A percentile compares a stretch with the other conserved stretches of the same genome.
Evolutionary conservation across 2,113 vertebrate species (phyloP).

Genomic region (Oncorhynchus masou): DNA sequence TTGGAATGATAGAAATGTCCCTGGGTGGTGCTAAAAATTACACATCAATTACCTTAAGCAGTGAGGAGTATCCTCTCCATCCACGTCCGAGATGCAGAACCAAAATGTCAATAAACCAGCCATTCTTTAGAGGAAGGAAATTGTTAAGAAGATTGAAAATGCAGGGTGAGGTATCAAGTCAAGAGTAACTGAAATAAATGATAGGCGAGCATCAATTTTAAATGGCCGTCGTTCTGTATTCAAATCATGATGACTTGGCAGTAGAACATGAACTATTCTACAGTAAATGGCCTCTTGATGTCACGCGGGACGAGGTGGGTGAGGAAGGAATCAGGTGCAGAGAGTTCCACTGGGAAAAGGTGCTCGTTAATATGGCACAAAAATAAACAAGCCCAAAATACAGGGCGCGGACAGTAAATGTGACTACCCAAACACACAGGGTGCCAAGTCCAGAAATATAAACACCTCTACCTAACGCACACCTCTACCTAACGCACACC

Average conservation of each 20-base stretch:
- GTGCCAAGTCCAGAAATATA: too few relatives aligned
- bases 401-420: too few relatives aligned
- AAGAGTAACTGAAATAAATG: neutral
- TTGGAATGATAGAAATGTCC: constrained; percentile 58
- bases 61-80: constrained; percentile 56
- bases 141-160: neutral
- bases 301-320: too few relatives aligned
- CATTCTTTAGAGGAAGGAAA: neutral
- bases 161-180: neutral
- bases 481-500: too few relatives aligned
- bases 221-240: neutral
- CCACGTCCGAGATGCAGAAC: constrained; percentile 46
- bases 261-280: neutral
- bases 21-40: constrained; percentile 66
- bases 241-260: constrained; percentile 27
- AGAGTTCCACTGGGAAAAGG: too few relatives aligned
- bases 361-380: too few relatives aligned
- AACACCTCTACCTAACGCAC: too few relatives aligned
- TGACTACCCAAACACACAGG: too few relatives aligned
- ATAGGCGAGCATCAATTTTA: neutral
- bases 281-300: too few relatives aligned
- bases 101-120: constrained; percentile 45
- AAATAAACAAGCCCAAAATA: too few relatives aligned
- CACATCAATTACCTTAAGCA: constrained; percentile 70
- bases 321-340: too few relatives aligned